These are phyloP conservation scores for Amyelois transitella DNA, from an alignment of 1,140 invertebrate species.

Conservation along the genomic window DNA sequence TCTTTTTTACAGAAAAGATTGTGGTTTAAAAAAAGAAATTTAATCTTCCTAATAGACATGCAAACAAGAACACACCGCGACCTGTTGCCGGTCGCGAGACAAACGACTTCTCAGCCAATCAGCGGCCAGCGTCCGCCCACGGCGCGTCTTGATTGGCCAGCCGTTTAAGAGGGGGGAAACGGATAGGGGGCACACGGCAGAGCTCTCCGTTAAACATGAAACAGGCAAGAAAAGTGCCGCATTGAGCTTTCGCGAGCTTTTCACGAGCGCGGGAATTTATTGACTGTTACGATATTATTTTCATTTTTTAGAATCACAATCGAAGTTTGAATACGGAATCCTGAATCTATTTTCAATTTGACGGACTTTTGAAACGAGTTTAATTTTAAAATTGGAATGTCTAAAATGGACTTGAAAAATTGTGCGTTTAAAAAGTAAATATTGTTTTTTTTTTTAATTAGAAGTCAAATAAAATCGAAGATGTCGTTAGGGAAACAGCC, in stretches of 20 bases:
- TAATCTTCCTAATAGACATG: conserved; percentile 72
- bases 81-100: conserved; percentile 59
- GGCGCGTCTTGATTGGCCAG: conserved; percentile 44
- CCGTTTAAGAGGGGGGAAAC: conserved; percentile 29
- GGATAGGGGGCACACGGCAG: conserved; percentile 34
- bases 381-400: background rate
- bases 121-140: conserved; percentile 55
- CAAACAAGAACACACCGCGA: conserved; percentile 62
- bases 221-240: conserved; percentile 65
- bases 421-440: conserved; percentile 2
- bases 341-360: background rate
- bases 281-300: conserved; percentile 12
- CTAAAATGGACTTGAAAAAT: background rate
- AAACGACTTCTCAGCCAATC: conserved; percentile 47
- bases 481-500: conserved; percentile 63
- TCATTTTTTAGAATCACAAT: background rate
- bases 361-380: background rate
- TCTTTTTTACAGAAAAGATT: conserved; percentile 34
- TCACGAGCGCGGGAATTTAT: conserved; percentile 37
- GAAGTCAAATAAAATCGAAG: conserved; percentile 20
- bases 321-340: background rate
- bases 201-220: conserved; percentile 44
- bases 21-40: conserved; percentile 64
- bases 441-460: conserved; percentile 4
- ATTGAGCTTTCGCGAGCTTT: conserved; percentile 68